Percentiles rank a stretch among this genome's conserved stretches.
Conservation (phyloP, 2,888 invertebrate species). For the Blastobasis lacticolella region DNA sequence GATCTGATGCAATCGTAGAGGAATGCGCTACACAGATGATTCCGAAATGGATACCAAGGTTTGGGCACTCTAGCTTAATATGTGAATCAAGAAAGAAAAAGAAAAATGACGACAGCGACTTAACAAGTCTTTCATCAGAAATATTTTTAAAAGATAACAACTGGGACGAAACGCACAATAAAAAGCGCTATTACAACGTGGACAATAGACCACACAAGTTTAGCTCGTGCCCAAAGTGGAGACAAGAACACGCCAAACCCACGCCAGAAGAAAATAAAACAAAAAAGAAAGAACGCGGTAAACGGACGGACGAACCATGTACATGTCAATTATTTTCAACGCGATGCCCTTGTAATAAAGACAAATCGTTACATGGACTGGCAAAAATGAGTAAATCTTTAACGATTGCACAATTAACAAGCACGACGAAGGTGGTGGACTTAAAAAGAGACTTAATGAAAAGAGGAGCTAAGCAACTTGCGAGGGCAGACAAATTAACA, state of each 20-base stretch:
- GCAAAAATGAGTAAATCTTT: slow-evolving; percentile 31
- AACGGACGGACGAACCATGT: slow-evolving; percentile 44
- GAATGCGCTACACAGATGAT: slow-evolving; percentile 43
- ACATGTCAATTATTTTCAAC: slow-evolving; percentile 58
- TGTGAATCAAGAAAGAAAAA: slow-evolving; percentile 29
- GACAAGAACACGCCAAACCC: slow-evolving; percentile 42
- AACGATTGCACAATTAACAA: slow-evolving; percentile 31
- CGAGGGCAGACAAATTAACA: slow-evolving; percentile 31
- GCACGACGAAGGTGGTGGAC: slow-evolving; percentile 23
- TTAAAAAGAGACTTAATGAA: slow-evolving; percentile 22
- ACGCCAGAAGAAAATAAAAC: slow-evolving; percentile 27
- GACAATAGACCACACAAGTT: slow-evolving; percentile 37
- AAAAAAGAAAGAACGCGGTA: slow-evolving; percentile 37
- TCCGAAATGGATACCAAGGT: slow-evolving; percentile 17
- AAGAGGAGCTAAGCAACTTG: slow-evolving; percentile 4
- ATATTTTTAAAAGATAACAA: slow-evolving; percentile 40
- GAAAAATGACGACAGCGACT: slow-evolving; percentile 24
- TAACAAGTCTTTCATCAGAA: slow-evolving; percentile 35
- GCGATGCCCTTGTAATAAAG: slow-evolving; percentile 43
- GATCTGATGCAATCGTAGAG: slow-evolving; percentile 40
- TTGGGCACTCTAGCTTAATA: slow-evolving; percentile 22
- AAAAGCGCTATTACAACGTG: slow-evolving; percentile 21
- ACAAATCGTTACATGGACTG: slow-evolving; percentile 32
- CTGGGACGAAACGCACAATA: slow-evolving; percentile 16
- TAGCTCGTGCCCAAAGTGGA: slow-evolving; percentile 53